A percentile compares a stretch with the other conserved stretches of the same genome.
phyloP scores from a whole-genome alignment of 1,140 invertebrate species.

The Eupristina koningsbergeri region DNA sequence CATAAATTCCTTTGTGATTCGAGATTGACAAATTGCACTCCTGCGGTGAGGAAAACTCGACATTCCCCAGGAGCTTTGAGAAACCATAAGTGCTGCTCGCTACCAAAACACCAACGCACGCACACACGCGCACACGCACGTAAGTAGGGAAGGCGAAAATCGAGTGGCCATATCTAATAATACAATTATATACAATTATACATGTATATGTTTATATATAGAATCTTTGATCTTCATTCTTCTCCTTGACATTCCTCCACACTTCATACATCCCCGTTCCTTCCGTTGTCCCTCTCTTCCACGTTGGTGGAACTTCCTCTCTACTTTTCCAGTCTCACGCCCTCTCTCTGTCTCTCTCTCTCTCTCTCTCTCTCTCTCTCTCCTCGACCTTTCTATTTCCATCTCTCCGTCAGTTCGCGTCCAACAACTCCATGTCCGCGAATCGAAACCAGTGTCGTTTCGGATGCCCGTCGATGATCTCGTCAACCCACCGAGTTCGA shows the following conservation, averaged over 20 bases:
- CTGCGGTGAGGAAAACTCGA: too few species aligned
- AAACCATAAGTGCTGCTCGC: not conserved
- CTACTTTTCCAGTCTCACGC: not conserved
- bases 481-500: not conserved
- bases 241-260: slow-evolving; percentile 35
- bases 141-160: not conserved
- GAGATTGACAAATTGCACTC: too few species aligned
- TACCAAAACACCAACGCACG: too few species aligned
- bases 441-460: slow-evolving; percentile 7
- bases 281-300: not conserved
- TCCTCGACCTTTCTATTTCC: too few species aligned
- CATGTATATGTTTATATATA: too few species aligned
- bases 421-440: not conserved
- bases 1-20: too few species aligned
- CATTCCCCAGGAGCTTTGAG: not conserved
- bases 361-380: slow-evolving; percentile 13
- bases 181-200: not conserved
- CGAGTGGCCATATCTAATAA: not conserved
- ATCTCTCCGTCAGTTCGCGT: not conserved
- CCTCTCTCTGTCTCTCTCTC: not conserved
- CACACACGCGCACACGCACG: not conserved
- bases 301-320: too few species aligned
- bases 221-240: not conserved
- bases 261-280: slow-evolving; percentile 33
- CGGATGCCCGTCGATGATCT: slow-evolving; percentile 1